Base-by-base conservation (phyloP, 1,140 invertebrate species). In the Aphelinus atriplicis region DNA sequence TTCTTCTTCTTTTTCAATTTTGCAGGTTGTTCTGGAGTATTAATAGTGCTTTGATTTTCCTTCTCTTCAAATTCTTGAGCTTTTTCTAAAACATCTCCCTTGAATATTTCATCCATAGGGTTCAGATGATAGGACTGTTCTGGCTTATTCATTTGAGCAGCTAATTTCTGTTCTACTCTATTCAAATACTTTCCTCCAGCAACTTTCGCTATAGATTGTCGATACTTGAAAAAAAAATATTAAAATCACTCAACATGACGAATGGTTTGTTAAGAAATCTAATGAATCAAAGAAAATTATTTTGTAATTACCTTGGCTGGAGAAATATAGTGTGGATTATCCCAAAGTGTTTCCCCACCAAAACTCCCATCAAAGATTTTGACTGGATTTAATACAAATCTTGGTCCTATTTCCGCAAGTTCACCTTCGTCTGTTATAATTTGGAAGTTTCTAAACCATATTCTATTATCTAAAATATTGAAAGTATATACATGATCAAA, bases 361-460 rank as follows among this genome's bases (percentile, higher is more conserved):
- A 99, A 99, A 84, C 97, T 98, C n/a, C 94, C 95, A 75, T 93
- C 93, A 89, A 99, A 99, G 77, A 95, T 92, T 85, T 94, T 94
- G 80, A 98, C 95, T 4, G 97, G 96, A 89, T 99, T 98, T 78
- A 99, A 89, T 0, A 97, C 95, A 91, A 99, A 98, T 88, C 98
- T 90, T 6, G 97, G 98, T 58, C 97, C 98, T 82, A 99, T 97
- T 93, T 99, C 98, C 53, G 95, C 93, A 51, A 99, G 89, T 62
- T 95, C 96, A 77, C 96, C 96, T 89, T 97, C 96, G 89, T 99
- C 97, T 65, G 96, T 96, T 43, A 99, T 89, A 81, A 99, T 98
- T 89, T 99, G 98, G 86, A 95, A 99, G 89, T 99, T 99, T 77
- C 98, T 90, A 82, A 99, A 99, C 97, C 98, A 99, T 83, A 99